Evolutionary conservation across 2,888 invertebrate species (phyloP), one percentile per base, ranked within the genome.

Genomic region (Catocala nupta): DNA sequence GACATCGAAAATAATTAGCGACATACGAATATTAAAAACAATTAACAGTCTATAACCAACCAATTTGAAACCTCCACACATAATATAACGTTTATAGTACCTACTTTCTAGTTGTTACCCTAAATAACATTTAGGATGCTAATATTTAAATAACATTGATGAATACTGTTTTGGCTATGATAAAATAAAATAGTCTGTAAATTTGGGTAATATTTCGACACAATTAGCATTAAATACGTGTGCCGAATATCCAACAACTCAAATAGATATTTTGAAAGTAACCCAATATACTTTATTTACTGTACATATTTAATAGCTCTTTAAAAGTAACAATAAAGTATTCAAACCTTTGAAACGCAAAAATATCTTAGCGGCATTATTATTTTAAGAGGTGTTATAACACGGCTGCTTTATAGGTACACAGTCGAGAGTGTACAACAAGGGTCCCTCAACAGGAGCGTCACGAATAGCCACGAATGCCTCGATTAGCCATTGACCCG

Each of bases 401-500:
- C 53, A 65, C 56, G 65, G 13, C 52, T 53, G 55, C 53, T 65
- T 62, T 68, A 58, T 65, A 61, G 59, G 50, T 56, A 61, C 36
- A 10, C 55, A 60, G 69, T 76, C 64, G 75, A 78, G 68, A 67
- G 65, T 75, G 63, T 73, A 76, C 71, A 65, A 75, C 71, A 77
- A 68, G 68, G 75, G 73, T 72, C 78, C 81, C 82, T 81, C 73
- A 72, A 71, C 82, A 82, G 78, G 77, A 83, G 77, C 83, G 85
- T 80, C 85, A 82, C 83, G 86, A 86, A 84, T 82, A 81, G 58
- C 71, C 39, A 55, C 58, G 65, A 61, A 61, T 49, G 68, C 84
- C 85, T 75, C 87, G 83, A 88, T 88, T 89, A 89, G 83, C 86
- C 82, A 85, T 86, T 89, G 89, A 90, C 89, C 87, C 88, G 89